Percentiles rank a stretch among this genome's conserved stretches.
Conservation (phyloP, 37 sponge, comb jelly and placozoan species). For the Eunapius fragilis region DNA sequence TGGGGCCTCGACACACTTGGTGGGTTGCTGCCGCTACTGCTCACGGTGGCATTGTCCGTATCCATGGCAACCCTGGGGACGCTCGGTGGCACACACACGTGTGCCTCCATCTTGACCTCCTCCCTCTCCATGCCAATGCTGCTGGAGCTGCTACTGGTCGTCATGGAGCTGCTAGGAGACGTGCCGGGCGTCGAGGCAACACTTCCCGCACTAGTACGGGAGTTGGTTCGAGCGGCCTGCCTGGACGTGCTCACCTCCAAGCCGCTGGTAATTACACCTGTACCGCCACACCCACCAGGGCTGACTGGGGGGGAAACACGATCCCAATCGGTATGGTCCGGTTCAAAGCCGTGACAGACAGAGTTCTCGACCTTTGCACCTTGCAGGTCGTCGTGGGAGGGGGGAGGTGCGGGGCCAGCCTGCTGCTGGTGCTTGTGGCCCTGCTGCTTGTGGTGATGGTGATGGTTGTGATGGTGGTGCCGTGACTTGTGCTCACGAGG, state of each 20-base stretch:
- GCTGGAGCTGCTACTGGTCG: conserved; percentile 25
- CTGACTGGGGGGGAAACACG: background rate
- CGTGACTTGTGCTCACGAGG: background rate
- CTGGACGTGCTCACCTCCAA: background rate
- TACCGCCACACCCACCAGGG: background rate
- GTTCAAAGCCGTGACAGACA: background rate
- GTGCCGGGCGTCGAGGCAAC: background rate
- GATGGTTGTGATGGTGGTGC: no score
- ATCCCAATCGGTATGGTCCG: background rate
- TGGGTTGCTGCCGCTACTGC: no score
- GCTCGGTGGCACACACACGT: background rate
- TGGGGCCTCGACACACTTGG: background rate
- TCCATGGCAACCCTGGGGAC: background rate
- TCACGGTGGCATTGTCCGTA: background rate
- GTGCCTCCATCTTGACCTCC: background rate
- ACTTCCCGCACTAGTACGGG: background rate
- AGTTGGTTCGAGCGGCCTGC: background rate
- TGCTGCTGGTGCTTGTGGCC: background rate
- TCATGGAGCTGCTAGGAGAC: conserved; percentile 42
- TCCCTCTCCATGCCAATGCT: conserved; percentile 16
- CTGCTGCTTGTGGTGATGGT: background rate
- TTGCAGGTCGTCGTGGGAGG: background rate
- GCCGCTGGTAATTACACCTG: background rate
- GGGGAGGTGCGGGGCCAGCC: background rate
- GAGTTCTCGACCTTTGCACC: background rate